These are phyloP conservation scores for Leptopilina boulardi DNA, from an alignment of 1,140 invertebrate species.

Conservation along the genomic window DNA sequence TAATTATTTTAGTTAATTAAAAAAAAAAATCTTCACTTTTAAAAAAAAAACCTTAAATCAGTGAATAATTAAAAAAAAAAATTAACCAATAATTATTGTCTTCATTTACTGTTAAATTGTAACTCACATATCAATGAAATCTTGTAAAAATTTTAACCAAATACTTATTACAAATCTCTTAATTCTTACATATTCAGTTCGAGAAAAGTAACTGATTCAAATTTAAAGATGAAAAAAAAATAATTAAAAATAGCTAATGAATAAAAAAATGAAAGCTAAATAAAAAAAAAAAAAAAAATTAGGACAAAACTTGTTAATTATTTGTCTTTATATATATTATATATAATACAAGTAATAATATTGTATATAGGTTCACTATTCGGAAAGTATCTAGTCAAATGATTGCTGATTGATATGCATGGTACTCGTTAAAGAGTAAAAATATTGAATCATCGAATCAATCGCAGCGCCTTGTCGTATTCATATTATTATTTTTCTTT, in stretches of 20 bases:
- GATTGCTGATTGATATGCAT: conserved; percentile 15
- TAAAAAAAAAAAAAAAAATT: neutral
- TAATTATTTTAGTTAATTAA: too few relatives aligned
- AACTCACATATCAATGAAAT: too few relatives aligned
- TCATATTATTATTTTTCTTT: too few relatives aligned
- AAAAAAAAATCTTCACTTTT: too few relatives aligned
- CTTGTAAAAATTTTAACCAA: too few relatives aligned
- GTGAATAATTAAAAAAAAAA: too few relatives aligned
- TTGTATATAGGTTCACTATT: neutral
- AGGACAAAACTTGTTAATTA: neutral
- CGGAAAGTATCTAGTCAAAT: neutral
- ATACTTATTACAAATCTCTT: too few relatives aligned
- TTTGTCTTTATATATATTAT: conserved; percentile 1
- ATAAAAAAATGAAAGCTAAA: neutral
- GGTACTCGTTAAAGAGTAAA: conserved; percentile 10
- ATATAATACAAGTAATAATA: conserved; percentile 4
- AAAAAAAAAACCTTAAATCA: too few relatives aligned
- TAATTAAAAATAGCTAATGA: neutral
- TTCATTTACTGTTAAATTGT: too few relatives aligned
- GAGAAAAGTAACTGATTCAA: too few relatives aligned
- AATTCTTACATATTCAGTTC: too few relatives aligned
- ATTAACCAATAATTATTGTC: too few relatives aligned
- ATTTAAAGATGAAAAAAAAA: neutral
- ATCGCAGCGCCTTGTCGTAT: conserved; percentile 9
- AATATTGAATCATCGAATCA: conserved; percentile 10